These are phyloP conservation scores for Imbricaverruca yamaguchii DNA, from an alignment of 2,888 invertebrate species.

Conservation along the genomic window DNA sequence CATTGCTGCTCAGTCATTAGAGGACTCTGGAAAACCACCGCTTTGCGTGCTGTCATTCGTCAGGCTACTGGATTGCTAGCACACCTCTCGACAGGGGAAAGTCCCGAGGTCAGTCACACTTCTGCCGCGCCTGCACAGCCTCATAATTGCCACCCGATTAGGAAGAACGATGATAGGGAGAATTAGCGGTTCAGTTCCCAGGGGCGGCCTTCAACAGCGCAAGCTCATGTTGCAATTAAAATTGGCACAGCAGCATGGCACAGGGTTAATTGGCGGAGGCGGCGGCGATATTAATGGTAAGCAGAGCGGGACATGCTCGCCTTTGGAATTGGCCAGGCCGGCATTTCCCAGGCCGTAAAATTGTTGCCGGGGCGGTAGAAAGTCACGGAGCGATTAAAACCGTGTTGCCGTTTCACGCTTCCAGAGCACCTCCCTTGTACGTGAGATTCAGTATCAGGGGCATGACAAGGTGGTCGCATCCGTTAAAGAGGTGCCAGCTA, in stretches of 20 bases:
- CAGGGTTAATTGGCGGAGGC: background rate
- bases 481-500: too few relatives aligned
- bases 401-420: too few relatives aligned
- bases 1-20: too few relatives aligned
- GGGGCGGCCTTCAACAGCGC: background rate
- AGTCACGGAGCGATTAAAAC: too few relatives aligned
- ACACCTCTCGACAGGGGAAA: background rate
- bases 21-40: too few relatives aligned
- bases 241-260: background rate
- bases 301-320: background rate
- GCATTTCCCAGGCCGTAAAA: background rate
- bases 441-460: too few relatives aligned
- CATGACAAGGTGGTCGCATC: too few relatives aligned
- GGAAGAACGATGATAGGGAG: background rate
- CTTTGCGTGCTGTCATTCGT: too few relatives aligned
- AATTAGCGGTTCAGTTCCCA: slow-evolving; percentile 8
- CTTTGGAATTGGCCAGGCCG: background rate
- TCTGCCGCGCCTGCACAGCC: background rate
- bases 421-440: too few relatives aligned
- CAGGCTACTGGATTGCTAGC: too few relatives aligned
- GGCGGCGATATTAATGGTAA: background rate
- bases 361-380: background rate
- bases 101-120: background rate
- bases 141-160: slow-evolving; percentile 4
- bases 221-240: slow-evolving; percentile 10